Base-by-base conservation (phyloP, 2,113 vertebrate species). In the Poicephalus gulielmi region DNA sequence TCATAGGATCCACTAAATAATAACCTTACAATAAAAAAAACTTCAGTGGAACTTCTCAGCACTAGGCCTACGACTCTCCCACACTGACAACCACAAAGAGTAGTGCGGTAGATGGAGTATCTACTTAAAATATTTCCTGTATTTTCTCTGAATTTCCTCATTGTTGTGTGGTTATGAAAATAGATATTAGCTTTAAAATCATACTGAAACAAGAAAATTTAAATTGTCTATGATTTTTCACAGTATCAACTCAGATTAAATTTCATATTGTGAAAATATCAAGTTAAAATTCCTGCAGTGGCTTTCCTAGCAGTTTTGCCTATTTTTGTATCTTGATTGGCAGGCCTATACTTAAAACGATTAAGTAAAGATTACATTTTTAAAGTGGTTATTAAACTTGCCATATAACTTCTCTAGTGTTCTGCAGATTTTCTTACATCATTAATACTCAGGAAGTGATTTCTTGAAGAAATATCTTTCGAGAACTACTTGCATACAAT, bases 361-460 rank as follows among this genome's bases (percentile, higher is more conserved):
- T 63, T 92, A 81, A 67, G 46, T 71, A 63, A 84, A 90, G 5
- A 74, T 87, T 74, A 52, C 3, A 5, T 41, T 62, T 79, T 79
- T 75, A 37, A 75, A 80, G 41, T 43, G 22, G 30, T 79, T 94
- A 92, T 92, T 89, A 92, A 95, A 90, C 6, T 41, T 85, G 30
- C 16, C 52, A 82, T 33, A 43, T 86, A 80, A 79, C 28, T 46
- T 89, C 23, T 80, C 47, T 73, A 66, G 1, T 64, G 6, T 87
- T 90, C 57, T 76, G 20, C 25, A 39, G 13, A 11, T 0, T 1
- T 66, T 63, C 73, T 81, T 39, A 52, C 41, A 50, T 77, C 75
- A 47, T 41, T 83, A 49, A 75, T 71, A 76, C 28, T 69, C 33
- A 86, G 33, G 70, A 92, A 94, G 83, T 37, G 7, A 23, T 78